Percentiles rank a stretch among this genome's conserved stretches.
These are phyloP conservation scores for Branchipolynoe longqiensis DNA, from an alignment of 2,888 invertebrate species.

Conservation along the genomic window DNA sequence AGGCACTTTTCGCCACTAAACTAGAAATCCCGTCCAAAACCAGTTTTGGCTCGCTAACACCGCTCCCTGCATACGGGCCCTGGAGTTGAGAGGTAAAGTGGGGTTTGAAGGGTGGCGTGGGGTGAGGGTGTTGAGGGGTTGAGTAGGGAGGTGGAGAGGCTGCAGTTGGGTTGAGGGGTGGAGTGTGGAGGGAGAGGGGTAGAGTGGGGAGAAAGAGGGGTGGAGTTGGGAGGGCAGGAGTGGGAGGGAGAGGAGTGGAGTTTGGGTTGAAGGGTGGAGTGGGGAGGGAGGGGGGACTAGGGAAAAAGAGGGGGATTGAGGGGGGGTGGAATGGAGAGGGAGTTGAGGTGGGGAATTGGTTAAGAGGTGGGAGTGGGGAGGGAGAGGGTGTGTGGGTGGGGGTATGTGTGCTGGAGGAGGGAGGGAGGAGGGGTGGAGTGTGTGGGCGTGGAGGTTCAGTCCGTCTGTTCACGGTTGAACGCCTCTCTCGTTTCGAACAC, in stretches of 20 bases:
- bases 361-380: neutral
- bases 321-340: neutral
- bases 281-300: neutral
- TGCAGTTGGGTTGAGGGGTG: neutral
- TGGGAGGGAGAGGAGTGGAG: neutral
- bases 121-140: neutral
- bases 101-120: neutral
- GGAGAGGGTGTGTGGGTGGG: neutral
- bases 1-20: too few species aligned
- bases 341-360: neutral
- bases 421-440: neutral
- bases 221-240: neutral
- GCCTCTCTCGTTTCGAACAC: too few species aligned
- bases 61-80: too few species aligned
- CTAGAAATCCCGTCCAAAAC: too few species aligned
- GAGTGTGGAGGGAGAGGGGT: slow-evolving; percentile 2
- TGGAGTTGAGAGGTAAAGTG: neutral
- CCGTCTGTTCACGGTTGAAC: too few species aligned
- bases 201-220: neutral
- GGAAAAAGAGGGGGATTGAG: neutral
- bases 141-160: neutral
- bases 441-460: neutral
- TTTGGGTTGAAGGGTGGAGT: neutral
- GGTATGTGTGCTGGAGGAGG: too few species aligned
- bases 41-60: too few species aligned